Conservation (phyloP, 2,797 vertebrate species). For the Enteromius mattozi region DNA sequence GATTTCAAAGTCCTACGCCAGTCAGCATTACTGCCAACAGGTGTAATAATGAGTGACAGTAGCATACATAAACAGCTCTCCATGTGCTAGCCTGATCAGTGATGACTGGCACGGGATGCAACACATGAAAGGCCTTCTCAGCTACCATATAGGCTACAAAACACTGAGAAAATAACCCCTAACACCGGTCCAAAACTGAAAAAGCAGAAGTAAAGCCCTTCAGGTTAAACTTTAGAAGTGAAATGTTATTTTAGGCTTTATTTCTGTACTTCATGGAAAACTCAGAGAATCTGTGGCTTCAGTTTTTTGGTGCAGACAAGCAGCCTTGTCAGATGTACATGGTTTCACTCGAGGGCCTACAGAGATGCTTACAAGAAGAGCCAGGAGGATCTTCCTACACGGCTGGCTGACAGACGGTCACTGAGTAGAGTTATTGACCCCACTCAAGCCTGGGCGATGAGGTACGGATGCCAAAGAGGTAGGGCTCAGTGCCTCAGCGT, state of each 20-base stretch:
- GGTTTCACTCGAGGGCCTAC: conserved; percentile 24
- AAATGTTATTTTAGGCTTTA: conserved; percentile 23
- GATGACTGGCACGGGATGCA: conserved; percentile 31
- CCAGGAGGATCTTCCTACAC: conserved; percentile 5
- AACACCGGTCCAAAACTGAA: conserved; percentile 10
- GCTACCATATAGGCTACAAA: conserved; percentile 34
- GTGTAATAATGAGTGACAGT: conserved; percentile 34
- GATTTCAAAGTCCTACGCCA: conserved; percentile 35
- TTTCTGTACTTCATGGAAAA: conserved; percentile 29
- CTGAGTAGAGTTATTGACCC: conserved; percentile 37
- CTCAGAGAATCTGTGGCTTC: neutral
- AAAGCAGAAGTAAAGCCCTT: conserved; percentile 23
- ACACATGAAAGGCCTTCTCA: conserved; percentile 20
- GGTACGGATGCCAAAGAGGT: conserved; percentile 49
- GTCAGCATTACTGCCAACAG: conserved; percentile 41
- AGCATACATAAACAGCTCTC: conserved; percentile 44
- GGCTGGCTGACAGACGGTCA: conserved; percentile 14
- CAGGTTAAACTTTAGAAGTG: conserved; percentile 35
- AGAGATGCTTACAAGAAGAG: conserved; percentile 11
- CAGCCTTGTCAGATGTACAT: neutral
- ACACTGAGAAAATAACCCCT: conserved; percentile 23
- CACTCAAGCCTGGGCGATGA: conserved; percentile 27
- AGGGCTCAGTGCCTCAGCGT: conserved; percentile 41
- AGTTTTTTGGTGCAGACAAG: conserved; percentile 25
- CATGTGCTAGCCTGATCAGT: conserved; percentile 29